A percentile compares a stretch with the other conserved stretches of the same genome.
Conservation (phyloP, 2,113 vertebrate species). For the Eretmochelys imbricata region DNA sequence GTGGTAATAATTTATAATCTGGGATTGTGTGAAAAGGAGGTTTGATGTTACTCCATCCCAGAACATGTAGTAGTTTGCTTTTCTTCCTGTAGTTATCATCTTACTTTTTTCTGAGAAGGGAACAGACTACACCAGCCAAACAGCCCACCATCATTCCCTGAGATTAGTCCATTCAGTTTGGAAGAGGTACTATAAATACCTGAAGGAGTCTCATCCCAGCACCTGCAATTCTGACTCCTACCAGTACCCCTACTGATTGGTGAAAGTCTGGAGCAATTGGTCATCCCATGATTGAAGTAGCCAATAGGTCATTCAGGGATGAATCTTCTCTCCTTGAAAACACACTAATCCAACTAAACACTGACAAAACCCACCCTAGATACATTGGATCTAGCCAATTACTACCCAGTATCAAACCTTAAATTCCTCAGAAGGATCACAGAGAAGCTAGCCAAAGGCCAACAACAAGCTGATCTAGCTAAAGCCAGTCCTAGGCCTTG, state of each 20-base stretch:
- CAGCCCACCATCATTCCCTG: background rate
- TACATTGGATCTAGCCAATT: background rate
- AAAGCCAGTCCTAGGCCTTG: slow-evolving; percentile 63
- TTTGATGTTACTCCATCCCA: fast-evolving
- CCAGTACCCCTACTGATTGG: background rate
- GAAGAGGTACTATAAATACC: background rate
- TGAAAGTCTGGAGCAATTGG: background rate
- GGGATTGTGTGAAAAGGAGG: background rate
- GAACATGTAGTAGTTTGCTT: background rate
- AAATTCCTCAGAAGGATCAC: background rate
- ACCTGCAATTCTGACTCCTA: background rate
- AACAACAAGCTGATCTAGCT: slow-evolving; percentile 70
- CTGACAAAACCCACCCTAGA: slow-evolving; percentile 8
- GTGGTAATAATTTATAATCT: background rate
- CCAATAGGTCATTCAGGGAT: background rate
- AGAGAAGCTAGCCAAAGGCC: slow-evolving; percentile 69
- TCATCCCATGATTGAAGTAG: background rate
- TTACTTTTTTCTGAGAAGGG: background rate
- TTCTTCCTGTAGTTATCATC: background rate
- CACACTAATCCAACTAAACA: background rate
- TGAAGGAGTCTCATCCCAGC: background rate
- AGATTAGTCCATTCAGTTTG: background rate
- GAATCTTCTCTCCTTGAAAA: background rate
- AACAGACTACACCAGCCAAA: background rate
- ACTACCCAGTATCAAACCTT: slow-evolving; percentile 29